Evolutionary conservation across 2,113 vertebrate species (phyloP), one percentile per base, ranked within the genome.

Genomic region (Mionectes macconnelli): DNA sequence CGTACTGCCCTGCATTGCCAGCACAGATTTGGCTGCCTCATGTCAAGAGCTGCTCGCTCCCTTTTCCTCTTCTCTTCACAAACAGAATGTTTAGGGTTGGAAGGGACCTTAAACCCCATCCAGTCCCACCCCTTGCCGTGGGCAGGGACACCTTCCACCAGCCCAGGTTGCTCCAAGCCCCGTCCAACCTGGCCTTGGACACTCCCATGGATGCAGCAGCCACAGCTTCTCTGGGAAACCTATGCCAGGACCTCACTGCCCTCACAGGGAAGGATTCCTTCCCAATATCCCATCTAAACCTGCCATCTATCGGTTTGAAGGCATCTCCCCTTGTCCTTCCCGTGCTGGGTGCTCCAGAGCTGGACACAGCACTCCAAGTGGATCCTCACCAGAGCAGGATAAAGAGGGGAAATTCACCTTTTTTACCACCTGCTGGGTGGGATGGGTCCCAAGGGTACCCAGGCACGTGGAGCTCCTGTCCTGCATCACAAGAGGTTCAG

Each of bases 311-410:
- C 31, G 20, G 1, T 0, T 35, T 16, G 30, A 53, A 72, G 6
- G 37, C 6, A 1, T 8, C 9, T 16, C 22, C 39, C 44, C 13
- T 67, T 25, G 37, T 68, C 25, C 63, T 59, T 22, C 21, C 60
- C 1, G 0, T 35, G 25, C 37, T 28, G 44, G 13, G 4, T 4
- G 35, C 4, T 8, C 44, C 84, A 44, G 25, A 22, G 37, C 25
- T 28, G 40, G 40, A 44, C 40, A 33, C 62, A 42, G 14, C 14
- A 44, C 9, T 33, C 62, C 62, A 31, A 30, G 40, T 10, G 40
- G 62, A 64, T 64, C 31, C 62, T 64, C 40, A 64, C 9, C 39
- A 42, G 30, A 42, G 28, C 10, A 28, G 39, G 42, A 21, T 7
- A 40, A 28, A 42, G 39, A 13, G 20, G 60, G 60, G 8, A 42